Conservation (phyloP, 2,888 invertebrate genomes). For the Drosophila lacicola region DNA sequence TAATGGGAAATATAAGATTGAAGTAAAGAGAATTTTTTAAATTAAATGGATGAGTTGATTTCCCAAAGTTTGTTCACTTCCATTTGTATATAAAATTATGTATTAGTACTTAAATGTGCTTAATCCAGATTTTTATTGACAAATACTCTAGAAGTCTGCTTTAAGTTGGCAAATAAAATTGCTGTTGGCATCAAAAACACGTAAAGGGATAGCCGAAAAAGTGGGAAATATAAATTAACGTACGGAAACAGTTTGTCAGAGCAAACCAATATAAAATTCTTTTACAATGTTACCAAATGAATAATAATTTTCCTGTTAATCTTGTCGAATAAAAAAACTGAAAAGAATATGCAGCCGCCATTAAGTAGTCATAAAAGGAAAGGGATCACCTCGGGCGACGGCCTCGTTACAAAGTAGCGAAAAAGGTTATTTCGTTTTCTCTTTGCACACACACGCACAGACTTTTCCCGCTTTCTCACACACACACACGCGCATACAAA, state of each 20-base stretch:
- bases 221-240: background rate
- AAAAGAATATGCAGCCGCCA: slow-evolving; percentile 31
- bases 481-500: slow-evolving; percentile 14
- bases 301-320: slow-evolving; percentile 39
- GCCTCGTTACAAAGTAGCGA: slow-evolving; percentile 30
- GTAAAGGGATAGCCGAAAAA: background rate
- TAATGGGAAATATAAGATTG: too few relatives aligned
- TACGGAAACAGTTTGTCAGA: background rate
- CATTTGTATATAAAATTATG: too few relatives aligned
- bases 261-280: slow-evolving; percentile 21
- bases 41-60: background rate
- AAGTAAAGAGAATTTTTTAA: background rate
- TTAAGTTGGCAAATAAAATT: too few relatives aligned
- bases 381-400: slow-evolving; percentile 25
- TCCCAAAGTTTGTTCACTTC: too few relatives aligned
- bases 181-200: too few relatives aligned
- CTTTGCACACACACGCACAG: slow-evolving; percentile 20
- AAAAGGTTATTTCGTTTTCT: slow-evolving; percentile 44
- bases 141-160: too few relatives aligned
- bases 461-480: background rate
- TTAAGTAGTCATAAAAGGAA: slow-evolving; percentile 30
- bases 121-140: too few relatives aligned
- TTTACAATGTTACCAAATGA: slow-evolving; percentile 20
- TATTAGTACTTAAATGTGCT: too few relatives aligned
- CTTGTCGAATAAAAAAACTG: slow-evolving; percentile 37